Conservation (phyloP, 2,797 vertebrate genomes). For the Microhierax caerulescens region DNA sequence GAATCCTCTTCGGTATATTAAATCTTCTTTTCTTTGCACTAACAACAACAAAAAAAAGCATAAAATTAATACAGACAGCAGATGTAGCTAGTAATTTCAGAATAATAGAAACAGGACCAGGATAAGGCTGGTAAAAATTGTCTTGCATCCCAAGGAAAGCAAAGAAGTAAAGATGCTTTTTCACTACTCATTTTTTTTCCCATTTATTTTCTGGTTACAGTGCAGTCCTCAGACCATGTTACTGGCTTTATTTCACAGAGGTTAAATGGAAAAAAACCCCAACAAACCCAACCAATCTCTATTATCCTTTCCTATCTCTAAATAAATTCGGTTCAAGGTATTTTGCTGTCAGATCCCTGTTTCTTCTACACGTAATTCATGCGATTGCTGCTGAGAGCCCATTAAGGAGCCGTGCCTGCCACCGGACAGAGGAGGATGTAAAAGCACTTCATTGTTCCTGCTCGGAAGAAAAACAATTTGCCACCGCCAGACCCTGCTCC, state of each 20-base stretch:
- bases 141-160: too few species aligned
- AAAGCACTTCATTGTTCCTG: conserved; percentile 12
- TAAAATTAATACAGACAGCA: neutral
- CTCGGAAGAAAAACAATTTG: conserved; percentile 50
- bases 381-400: neutral
- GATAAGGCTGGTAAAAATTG: neutral
- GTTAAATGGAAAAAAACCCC: neutral
- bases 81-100: neutral
- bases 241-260: neutral
- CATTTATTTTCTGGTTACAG: neutral
- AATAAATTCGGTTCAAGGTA: neutral
- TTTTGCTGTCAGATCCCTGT: neutral
- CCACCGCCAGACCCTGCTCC: conserved; percentile 1
- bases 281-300: rapidly evolving
- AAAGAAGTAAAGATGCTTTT: neutral
- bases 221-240: neutral
- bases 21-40: neutral
- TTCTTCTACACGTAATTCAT: neutral
- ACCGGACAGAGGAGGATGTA: neutral
- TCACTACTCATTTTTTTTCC: neutral
- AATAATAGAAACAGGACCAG: neutral
- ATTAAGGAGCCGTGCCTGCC: neutral
- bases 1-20: neutral
- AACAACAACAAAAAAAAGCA: neutral
- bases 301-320: neutral